Evolutionary conservation across 2,888 invertebrate species (phyloP), one percentile per base, ranked within the genome.

Genomic region (Argynnis bischoffii): DNA sequence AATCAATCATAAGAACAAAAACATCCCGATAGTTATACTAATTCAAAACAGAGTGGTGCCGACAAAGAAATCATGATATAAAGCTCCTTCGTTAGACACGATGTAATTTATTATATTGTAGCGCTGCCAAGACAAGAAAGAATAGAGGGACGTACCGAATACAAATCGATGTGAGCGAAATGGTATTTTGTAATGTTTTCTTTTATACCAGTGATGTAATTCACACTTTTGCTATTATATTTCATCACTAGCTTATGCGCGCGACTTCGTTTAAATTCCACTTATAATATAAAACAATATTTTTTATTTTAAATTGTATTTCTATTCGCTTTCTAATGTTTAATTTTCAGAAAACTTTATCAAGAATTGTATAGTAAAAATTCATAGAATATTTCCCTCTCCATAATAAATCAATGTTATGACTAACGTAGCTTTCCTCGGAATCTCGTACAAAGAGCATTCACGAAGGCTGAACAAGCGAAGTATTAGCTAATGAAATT

Each of bases 21-120:
- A 55, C 51, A 60, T 59, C 8, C 35, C 46, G 68, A 64, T 69
- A 69, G 68, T 65, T 55, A 72, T 69, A 77, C 73, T 76, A 78
- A 77, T 78, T 77, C 75, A 69, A 74, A 76, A 76, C 68, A 71
- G 71, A 68, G 69, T 64, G 66, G 69, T 64, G 66, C 55, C 63
- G 48, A 64, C 66, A 69, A 56, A 66, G 55, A 78, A 79, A 78
- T 75, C 75, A 70, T 81, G 76, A 83, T 80, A 78, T 78, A 80
- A 80, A 79, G 76, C 76, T 76, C 78, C 77, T 80, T 82, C 79
- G 82, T 84, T 82, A 79, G 78, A 63, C 46, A 74, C 77, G 77
- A 70, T 71, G 82, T 83, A 85, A 86, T 87, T 86, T 87, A 84
- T 84, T 83, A 84, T 77, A 82, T 79, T 82, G 82, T 83, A 77